phyloP scores from a whole-genome alignment of 2,113 vertebrate species.

The Pterocles burchelli region DNA sequence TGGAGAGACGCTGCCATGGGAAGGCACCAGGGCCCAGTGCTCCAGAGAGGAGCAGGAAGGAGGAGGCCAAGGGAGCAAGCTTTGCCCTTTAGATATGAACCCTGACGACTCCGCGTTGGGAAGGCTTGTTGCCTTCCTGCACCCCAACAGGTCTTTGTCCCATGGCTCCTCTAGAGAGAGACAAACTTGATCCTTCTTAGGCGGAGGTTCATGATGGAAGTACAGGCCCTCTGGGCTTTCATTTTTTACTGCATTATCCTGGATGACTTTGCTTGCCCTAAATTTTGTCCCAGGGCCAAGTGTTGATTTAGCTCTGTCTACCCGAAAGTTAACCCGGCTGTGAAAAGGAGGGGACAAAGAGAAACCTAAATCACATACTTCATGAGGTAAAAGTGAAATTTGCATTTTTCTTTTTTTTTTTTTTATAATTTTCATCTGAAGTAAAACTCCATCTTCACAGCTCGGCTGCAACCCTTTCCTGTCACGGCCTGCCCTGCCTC shows the following conservation, averaged over 20 bases:
- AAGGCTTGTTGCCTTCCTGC: neutral
- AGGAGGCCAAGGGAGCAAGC: neutral
- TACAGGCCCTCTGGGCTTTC: neutral
- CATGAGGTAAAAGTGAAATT: neutral
- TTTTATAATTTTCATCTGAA: slow-evolving; percentile 24
- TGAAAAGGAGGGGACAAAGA: neutral
- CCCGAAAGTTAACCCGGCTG: neutral
- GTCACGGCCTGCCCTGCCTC: slow-evolving; percentile 68
- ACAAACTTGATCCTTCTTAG: neutral
- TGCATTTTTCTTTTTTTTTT: neutral
- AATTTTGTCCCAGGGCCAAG: neutral
- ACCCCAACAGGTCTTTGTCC: neutral
- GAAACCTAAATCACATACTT: neutral
- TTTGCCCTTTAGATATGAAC: neutral
- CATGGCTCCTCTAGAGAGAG: neutral
- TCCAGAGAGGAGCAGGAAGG: neutral
- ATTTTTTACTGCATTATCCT: neutral
- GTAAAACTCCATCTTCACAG: slow-evolving; percentile 12
- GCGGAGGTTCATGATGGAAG: neutral
- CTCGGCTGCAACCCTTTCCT: slow-evolving; percentile 38
- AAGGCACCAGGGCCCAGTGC: neutral
- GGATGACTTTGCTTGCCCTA: neutral
- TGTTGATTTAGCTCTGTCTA: neutral
- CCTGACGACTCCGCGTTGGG: accelerated
- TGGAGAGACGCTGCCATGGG: neutral